These are phyloP conservation scores for Apomyelois bistriatella DNA, from an alignment of 2,888 invertebrate species.

Conservation along the genomic window DNA sequence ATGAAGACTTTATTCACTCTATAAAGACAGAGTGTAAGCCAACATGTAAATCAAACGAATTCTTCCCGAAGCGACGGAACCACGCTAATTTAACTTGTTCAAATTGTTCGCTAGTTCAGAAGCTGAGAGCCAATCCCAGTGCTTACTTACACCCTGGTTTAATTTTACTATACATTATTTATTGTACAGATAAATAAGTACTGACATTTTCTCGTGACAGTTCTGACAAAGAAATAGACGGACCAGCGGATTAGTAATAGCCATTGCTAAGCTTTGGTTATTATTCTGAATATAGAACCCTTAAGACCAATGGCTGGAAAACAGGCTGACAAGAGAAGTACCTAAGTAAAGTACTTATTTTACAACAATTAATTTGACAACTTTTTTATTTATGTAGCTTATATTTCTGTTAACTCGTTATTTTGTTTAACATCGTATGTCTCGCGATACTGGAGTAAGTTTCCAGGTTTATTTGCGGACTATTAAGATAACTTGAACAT, in stretches of 20 bases:
- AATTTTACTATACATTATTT: background rate
- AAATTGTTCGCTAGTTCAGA: background rate
- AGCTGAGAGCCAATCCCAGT: background rate
- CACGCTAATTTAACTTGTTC: slow-evolving; percentile 6
- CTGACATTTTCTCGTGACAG: no score
- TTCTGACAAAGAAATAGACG: no score
- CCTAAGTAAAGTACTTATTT: no score
- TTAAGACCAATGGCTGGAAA: no score
- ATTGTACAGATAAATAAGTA: background rate
- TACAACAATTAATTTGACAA: no score
- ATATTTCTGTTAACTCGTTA: background rate
- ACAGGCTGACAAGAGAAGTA: no score
- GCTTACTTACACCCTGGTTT: background rate
- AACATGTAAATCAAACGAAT: background rate
- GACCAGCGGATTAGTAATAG: no score
- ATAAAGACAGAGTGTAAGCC: background rate
- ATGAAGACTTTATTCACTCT: background rate
- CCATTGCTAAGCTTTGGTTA: no score
- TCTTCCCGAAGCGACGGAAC: background rate
- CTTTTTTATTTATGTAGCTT: background rate
- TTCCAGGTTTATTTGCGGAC: background rate
- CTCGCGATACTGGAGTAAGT: background rate
- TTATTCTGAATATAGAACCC: background rate
- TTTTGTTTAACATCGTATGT: background rate
- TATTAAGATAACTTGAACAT: background rate